Evolutionary conservation across 2,888 invertebrate species (phyloP), one percentile per base, ranked within the genome.

Genomic region (Limenitis arthemis): DNA sequence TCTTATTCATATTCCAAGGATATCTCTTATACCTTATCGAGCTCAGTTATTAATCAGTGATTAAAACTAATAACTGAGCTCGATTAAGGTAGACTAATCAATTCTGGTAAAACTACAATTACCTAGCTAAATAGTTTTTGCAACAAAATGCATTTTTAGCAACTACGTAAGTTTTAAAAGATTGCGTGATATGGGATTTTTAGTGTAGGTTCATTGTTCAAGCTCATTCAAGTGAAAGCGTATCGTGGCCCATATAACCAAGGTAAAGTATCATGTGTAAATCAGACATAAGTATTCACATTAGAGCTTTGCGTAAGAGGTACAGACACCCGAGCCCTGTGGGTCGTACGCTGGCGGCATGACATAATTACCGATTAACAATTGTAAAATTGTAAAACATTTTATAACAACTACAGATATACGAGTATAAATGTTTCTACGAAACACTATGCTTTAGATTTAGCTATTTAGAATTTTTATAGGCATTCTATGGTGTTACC

Each of bases 1-100:
- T 75, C 72, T 47, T 64, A 69, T 69, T 59, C 39, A 70, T 70
- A 65, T 72, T 64, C 65, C 61, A 61, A 61, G 80, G 77, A 80
- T 43, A 20, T 43, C 31, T 43, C n/a, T n/a, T n/a, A n/a, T 20
- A 43, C 31, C n/a, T 43, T n/a, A n/a, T n/a, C n/a, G n/a, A n/a
- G 8, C 8, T 43, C 31, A 31, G 12, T 43, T 43, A 43, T 32
- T 32, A 32, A 32, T 32, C 8, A 12, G 12, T 32, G 33, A 20
- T 20, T 20, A 20, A 20, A 20, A 20, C 20, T 20, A 20, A 20
- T 20, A 20, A 4, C 20, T 4, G 20, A 20, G 20, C 20, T 20
- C 20, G 20, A 20, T 20, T 20, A 20, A 20, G 20, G 20, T 20
- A 20, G 20, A 12, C 31, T 11, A 43, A 8, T 8, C 3, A 43